Conservation (phyloP, 2,797 vertebrate genomes). For the Anolis apletophallus region DNA sequence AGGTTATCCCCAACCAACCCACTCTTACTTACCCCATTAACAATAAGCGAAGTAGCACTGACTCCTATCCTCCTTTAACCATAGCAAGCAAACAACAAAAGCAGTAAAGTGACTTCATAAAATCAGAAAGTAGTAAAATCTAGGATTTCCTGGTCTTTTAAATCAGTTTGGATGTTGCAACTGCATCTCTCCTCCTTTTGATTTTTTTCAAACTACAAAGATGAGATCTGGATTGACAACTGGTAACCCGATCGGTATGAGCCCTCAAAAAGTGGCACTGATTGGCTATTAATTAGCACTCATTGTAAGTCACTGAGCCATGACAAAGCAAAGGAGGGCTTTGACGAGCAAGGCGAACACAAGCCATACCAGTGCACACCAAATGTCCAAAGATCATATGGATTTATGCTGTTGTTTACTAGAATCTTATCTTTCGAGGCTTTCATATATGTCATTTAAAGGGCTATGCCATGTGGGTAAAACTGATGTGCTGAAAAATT, state of each 20-base stretch:
- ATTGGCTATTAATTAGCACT: background rate
- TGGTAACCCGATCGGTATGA: background rate
- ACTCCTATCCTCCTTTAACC: background rate
- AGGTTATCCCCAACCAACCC: too few species aligned
- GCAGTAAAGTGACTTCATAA: background rate
- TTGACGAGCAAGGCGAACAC: background rate
- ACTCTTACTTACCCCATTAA: too few species aligned
- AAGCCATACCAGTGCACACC: background rate
- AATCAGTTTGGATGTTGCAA: background rate
- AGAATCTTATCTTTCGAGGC: background rate
- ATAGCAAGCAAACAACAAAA: background rate
- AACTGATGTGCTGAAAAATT: background rate
- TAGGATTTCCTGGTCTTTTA: too few species aligned
- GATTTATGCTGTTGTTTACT: background rate
- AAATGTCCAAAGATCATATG: background rate
- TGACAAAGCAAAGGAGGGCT: background rate
- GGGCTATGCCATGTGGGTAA: too few species aligned
- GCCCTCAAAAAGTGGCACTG: background rate
- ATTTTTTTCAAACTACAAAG: background rate
- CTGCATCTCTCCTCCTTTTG: background rate
- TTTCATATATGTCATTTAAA: background rate
- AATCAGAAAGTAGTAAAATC: too few species aligned
- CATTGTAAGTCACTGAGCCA: background rate
- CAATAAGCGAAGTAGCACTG: too few species aligned
- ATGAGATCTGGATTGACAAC: background rate